These are phyloP conservation scores for Cerastis leucographa DNA, from an alignment of 2,888 invertebrate species.

Conservation along the genomic window DNA sequence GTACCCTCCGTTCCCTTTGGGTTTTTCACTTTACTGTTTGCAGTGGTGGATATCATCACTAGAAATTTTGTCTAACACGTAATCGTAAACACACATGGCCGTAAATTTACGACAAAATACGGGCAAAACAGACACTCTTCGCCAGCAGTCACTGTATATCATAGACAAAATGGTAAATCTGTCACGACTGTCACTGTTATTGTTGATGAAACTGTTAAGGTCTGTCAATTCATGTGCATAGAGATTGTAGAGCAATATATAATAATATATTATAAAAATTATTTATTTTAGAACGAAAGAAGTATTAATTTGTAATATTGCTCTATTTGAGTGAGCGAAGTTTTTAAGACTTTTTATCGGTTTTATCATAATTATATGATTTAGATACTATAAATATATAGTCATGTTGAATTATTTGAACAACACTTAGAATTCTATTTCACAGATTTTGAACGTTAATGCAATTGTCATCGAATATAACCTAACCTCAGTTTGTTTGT, in stretches of 20 bases:
- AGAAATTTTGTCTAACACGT: constrained; percentile 78
- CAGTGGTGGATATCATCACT: constrained; percentile 93
- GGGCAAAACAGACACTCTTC: constrained; percentile 83
- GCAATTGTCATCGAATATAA: constrained; percentile 36
- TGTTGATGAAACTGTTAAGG: constrained; percentile 44
- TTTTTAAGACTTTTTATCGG: background rate
- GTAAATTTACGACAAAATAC: constrained; percentile 85
- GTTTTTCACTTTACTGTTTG: constrained; percentile 92
- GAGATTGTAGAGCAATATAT: constrained; percentile 24
- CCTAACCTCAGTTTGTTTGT: constrained; percentile 54
- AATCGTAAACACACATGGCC: constrained; percentile 87
- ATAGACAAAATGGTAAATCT: constrained; percentile 69
- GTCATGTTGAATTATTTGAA: background rate
- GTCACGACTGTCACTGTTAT: constrained; percentile 68
- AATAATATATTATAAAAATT: too few relatives aligned
- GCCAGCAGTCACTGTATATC: constrained; percentile 77
- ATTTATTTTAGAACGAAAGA: constrained; percentile 57
- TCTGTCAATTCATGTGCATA: constrained; percentile 55
- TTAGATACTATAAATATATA: too few relatives aligned
- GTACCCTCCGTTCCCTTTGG: constrained; percentile 89
- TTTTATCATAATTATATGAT: background rate
- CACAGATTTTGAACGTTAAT: constrained; percentile 7
- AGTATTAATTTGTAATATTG: background rate
- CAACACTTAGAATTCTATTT: background rate
- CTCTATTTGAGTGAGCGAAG: background rate